A percentile compares a stretch with the other conserved stretches of the same genome.
Evolutionary conservation across 2,888 invertebrate species (phyloP).

Genomic region (Epinotia bilunana): DNA sequence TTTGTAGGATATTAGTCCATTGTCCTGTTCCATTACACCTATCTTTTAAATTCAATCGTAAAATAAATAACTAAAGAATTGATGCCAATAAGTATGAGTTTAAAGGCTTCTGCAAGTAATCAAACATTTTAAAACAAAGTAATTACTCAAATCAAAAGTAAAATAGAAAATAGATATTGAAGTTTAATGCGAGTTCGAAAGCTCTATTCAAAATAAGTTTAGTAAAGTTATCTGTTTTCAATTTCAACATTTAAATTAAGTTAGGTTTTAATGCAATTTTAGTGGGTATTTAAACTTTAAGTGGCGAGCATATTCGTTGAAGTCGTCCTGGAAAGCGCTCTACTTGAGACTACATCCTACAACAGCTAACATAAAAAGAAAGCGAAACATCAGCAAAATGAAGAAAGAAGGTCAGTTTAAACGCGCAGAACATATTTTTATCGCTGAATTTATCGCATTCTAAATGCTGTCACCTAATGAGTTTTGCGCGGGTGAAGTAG

Average conservation of each 20-base stretch:
- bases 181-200: conserved; percentile 37
- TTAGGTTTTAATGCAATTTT: conserved; percentile 13
- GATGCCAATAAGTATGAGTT: background rate
- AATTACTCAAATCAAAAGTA: conserved; percentile 36
- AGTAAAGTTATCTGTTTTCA: conserved; percentile 25
- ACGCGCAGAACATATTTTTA: no score
- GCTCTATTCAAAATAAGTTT: conserved; percentile 34
- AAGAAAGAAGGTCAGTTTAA: no score
- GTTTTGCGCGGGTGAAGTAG: no score
- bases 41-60: no score
- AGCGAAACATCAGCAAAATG: no score
- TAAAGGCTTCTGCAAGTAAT: conserved; percentile 26
- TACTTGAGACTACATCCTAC: background rate
- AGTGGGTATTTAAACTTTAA: background rate
- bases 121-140: conserved; percentile 31
- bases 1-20: no score
- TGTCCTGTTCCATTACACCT: no score
- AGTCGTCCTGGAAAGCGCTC: no score
- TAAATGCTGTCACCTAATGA: no score
- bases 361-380: background rate
- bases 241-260: conserved; percentile 26
- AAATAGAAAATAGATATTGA: conserved; percentile 34
- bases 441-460: no score
- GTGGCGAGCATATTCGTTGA: background rate
- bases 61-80: no score